Evolutionary conservation across 2,113 vertebrate species (phyloP).

Genomic region (Notarius lentiginosus): DNA sequence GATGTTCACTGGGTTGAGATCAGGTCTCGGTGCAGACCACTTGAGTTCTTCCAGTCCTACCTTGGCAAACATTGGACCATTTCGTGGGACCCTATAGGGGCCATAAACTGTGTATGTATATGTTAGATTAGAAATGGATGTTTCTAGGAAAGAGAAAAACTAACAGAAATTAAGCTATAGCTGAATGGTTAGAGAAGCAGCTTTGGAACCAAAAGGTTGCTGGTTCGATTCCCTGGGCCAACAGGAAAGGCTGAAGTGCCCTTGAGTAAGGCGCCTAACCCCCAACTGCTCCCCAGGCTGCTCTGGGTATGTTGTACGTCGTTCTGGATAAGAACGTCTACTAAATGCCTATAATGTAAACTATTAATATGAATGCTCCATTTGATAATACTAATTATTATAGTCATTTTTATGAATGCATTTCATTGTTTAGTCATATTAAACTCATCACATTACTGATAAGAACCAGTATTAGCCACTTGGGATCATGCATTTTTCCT

Average conservation of each 20-base stretch:
- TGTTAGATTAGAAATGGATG: not conserved
- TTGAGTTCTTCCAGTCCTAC: not conserved
- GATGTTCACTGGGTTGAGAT: not conserved
- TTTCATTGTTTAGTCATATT: not conserved
- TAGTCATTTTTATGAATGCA: no score
- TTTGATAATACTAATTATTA: no score
- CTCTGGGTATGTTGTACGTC: no score
- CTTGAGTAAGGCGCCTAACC: no score
- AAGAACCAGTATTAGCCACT: not conserved
- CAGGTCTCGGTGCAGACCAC: not conserved
- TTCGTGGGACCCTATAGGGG: not conserved
- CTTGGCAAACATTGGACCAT: not conserved
- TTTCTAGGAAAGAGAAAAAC: not conserved
- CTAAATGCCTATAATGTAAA: no score
- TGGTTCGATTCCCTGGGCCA: no score
- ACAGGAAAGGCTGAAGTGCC: no score
- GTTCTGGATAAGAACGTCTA: no score
- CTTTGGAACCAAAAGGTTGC: no score
- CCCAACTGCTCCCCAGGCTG: no score
- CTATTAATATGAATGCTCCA: not conserved
- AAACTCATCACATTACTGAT: not conserved
- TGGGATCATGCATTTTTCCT: not conserved
- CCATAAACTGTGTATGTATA: not conserved
- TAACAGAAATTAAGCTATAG: not conserved
- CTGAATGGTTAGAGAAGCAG: no score